Evolutionary conservation across 2,113 vertebrate species (phyloP).

Genomic region (Setophaga petechia): DNA sequence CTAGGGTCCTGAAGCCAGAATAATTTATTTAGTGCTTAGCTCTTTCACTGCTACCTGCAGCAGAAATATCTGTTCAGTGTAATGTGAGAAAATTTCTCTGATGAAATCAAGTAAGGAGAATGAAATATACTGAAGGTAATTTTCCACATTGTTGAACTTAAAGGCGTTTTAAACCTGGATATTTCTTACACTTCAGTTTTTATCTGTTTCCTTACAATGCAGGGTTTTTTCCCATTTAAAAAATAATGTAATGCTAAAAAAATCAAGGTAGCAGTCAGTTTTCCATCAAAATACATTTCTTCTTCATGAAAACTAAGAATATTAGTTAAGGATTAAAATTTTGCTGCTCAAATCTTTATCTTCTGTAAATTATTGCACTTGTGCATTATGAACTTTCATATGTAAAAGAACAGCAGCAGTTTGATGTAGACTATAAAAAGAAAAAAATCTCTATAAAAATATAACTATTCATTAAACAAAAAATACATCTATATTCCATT

Average conservation of each 20-base stretch:
- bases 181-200: background rate
- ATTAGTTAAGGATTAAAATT: background rate
- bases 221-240: background rate
- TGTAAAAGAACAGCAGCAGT: constrained; percentile 22
- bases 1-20: background rate
- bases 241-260: background rate
- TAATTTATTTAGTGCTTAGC: background rate
- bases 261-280: background rate
- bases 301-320: background rate
- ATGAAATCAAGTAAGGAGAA: background rate
- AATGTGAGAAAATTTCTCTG: background rate
- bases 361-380: constrained; percentile 56
- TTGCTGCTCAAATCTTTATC: background rate
- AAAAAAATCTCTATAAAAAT: constrained; percentile 37
- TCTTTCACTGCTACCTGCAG: background rate
- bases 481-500: background rate
- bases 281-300: background rate
- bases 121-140: background rate
- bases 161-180: background rate
- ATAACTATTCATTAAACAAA: constrained; percentile 30
- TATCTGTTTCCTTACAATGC: background rate
- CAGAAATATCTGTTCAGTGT: background rate
- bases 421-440: constrained; percentile 26
- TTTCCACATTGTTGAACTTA: background rate
- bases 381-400: background rate